Percentiles rank a stretch among this genome's conserved stretches.
Conservation (phyloP, 2,113 vertebrate genomes). For the Cathartes aura region DNA sequence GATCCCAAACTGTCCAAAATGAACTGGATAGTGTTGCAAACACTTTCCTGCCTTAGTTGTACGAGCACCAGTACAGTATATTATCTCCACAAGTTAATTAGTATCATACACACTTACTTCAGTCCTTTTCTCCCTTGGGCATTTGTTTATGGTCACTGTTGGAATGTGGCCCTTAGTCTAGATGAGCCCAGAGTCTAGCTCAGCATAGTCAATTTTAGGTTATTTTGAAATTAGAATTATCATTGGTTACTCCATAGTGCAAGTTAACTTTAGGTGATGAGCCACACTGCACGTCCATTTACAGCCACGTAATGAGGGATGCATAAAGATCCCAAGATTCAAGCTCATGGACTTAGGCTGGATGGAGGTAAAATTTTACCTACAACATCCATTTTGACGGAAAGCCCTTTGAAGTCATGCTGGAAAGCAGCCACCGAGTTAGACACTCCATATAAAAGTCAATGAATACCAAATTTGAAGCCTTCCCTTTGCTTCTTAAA, state of each 20-base stretch:
- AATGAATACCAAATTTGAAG: neutral
- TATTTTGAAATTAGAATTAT: neutral
- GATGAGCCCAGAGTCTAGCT: neutral
- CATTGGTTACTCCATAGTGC: neutral
- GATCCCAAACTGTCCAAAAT: neutral
- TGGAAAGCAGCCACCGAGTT: neutral
- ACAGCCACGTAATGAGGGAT: neutral
- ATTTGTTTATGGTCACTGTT: accelerated
- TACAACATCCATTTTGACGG: neutral
- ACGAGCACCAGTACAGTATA: accelerated
- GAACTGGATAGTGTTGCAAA: neutral
- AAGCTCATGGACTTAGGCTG: neutral
- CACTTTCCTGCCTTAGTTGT: neutral
- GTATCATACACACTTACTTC: neutral
- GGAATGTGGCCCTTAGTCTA: neutral
- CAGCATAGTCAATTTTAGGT: neutral
- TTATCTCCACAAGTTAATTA: neutral
- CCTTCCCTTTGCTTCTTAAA: neutral
- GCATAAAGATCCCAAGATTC: neutral
- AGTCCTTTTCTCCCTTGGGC: neutral
- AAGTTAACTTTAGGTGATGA: neutral
- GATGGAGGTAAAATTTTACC: neutral
- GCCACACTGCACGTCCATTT: neutral
- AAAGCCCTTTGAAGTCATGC: neutral
- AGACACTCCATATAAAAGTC: neutral